Base-by-base conservation (phyloP, 2,797 vertebrate genomes). In the Balearica regulorum region DNA sequence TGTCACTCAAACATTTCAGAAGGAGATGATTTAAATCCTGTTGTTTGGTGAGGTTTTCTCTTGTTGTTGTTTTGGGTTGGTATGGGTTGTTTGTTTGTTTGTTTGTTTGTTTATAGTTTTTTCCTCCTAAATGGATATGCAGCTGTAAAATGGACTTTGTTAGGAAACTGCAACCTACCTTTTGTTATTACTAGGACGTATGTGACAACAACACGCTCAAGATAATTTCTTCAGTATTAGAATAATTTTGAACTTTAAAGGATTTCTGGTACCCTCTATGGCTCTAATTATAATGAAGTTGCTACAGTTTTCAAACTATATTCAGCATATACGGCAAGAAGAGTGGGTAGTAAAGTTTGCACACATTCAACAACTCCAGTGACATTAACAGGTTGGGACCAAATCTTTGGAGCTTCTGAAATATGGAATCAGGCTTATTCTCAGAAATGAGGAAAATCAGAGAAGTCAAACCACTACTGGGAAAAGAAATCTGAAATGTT, bases 121-220 rank as follows among this genome's bases (percentile, higher is more conserved):
- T 9, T 3, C 4, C 4, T 5, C 24, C 2, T 0, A 1, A 19
- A 4, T 8, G 7, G 35, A 25, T 37, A 48, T 16, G 17, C 35
- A 10, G 16, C 10, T 37, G 28, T 64, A 39, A 61, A 83, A 46
- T 5, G 13, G 31, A 66, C 10, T 58, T 68, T 49, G 9, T 15
- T 41, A 49, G 64, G 19, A 87, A 29, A 64, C 44, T 25, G 18
- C 1, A 7, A 49, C 4, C 19, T 53, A 29, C 5, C 1, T 82
- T 70, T 64, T 69, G 4, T 31, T 83, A 55, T 49, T 55, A 13
- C 10, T 49, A 76, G 28, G 2, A 48, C 26, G 5, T 21, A n/a
- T 4, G 43, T 55, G 19, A 48, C 28, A 62, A 31, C 5, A 90
- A 2, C 13, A 39, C 11, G 39, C 5, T 57, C 18, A 39, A 35